These are phyloP conservation scores for Fringilla coelebs DNA, from an alignment of 2,797 vertebrate species.

Conservation along the genomic window DNA sequence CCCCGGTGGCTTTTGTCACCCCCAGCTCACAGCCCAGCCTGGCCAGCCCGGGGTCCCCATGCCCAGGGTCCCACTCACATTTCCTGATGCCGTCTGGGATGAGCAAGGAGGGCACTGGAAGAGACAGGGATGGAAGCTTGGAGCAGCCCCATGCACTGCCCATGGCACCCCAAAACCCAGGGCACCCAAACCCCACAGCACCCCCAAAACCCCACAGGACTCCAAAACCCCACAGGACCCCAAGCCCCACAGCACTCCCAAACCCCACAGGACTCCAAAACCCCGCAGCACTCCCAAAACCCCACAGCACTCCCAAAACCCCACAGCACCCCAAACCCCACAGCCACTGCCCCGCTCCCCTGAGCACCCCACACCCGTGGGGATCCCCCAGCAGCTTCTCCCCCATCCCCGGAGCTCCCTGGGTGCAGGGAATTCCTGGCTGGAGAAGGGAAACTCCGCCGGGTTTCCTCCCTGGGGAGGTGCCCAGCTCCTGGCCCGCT, in stretches of 20 bases:
- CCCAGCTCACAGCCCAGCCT: background rate
- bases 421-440: background rate
- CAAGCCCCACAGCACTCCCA: background rate
- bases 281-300: no score
- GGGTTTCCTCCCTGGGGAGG: fast-evolving
- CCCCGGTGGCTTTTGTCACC: background rate
- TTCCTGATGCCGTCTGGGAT: background rate
- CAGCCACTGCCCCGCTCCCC: fast-evolving
- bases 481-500: background rate
- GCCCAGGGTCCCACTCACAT: background rate
- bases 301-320: background rate
- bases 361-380: fast-evolving
- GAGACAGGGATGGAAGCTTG: background rate
- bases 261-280: background rate
- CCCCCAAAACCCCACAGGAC: background rate
- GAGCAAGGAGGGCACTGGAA: slow-evolving; percentile 61
- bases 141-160: fast-evolving
- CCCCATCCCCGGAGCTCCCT: background rate
- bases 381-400: background rate
- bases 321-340: no score
- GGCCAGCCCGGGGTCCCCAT: fast-evolving
- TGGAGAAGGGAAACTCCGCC: background rate
- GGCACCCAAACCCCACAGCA: fast-evolving
- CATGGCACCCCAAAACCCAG: background rate
- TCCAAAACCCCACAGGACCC: background rate